A percentile compares a stretch with the other conserved stretches of the same genome.
Evolutionary conservation across 2,113 vertebrate genomes (phyloP).

Genomic region (Pontoporia blainvillei): DNA sequence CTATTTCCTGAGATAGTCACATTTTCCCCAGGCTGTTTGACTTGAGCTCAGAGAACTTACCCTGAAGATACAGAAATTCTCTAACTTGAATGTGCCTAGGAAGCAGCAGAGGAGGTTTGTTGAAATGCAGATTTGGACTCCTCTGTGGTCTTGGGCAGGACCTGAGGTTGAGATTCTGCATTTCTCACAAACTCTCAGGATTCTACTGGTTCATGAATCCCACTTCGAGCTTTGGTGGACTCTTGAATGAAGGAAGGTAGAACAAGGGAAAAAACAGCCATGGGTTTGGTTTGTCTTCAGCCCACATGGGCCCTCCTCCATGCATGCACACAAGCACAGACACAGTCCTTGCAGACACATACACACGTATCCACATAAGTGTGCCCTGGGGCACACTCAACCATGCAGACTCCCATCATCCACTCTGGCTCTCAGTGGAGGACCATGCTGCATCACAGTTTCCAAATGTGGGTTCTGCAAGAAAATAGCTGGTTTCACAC

Average conservation of each 20-base stretch:
- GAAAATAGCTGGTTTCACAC: neutral
- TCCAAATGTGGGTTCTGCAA: too few species aligned
- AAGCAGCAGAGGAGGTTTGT: neutral
- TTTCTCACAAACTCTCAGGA: neutral
- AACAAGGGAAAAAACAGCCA: accelerated
- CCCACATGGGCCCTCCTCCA: accelerated
- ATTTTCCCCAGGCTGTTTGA: neutral
- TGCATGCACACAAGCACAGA: neutral
- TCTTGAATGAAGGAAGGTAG: accelerated
- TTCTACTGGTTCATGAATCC: accelerated
- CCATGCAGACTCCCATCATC: neutral
- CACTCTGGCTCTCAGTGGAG: neutral
- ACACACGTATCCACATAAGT: too few species aligned
- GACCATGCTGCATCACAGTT: accelerated
- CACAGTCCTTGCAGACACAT: neutral
- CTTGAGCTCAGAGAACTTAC: neutral
- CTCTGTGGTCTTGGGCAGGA: neutral
- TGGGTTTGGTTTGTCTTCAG: neutral
- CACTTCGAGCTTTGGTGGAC: neutral
- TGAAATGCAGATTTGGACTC: neutral
- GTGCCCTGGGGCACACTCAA: too few species aligned
- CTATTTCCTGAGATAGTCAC: too few species aligned
- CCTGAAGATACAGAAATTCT: neutral
- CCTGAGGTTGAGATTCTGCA: accelerated
- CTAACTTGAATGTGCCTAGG: neutral